Conservation (phyloP, 1,140 invertebrate genomes). For the Apis laboriosa region DNA sequence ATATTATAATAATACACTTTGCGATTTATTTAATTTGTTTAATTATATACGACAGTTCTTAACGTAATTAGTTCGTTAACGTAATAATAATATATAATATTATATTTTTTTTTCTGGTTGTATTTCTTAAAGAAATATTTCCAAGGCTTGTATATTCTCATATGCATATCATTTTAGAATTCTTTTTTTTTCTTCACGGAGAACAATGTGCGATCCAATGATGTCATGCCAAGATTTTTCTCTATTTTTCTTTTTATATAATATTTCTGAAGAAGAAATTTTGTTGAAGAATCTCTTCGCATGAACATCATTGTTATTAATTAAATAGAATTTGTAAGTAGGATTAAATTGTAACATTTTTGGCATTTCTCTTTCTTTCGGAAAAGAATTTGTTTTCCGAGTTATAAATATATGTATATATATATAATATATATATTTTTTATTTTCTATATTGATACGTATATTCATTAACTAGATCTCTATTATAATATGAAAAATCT, state of each 20-base stretch:
- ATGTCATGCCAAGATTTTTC: constrained; percentile 8
- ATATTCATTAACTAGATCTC: constrained; percentile 27
- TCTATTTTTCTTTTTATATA: not conserved
- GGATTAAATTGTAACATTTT: constrained; percentile 34
- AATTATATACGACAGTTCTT: constrained; percentile 4
- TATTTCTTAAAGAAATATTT: constrained; percentile 11
- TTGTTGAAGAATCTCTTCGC: constrained; percentile 14
- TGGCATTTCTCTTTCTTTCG: constrained; percentile 12
- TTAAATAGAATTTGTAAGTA: constrained; percentile 40
- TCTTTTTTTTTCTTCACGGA: constrained; percentile 18
- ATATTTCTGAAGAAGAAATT: not conserved
- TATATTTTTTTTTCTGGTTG: constrained; percentile 3
- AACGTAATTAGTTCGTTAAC: constrained; percentile 31
- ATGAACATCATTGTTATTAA: constrained; percentile 18
- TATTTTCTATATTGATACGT: constrained; percentile 15
- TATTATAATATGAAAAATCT: constrained; percentile 45
- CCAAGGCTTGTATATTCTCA: constrained; percentile 9
- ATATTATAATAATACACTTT: constrained; percentile 7
- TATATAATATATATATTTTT: not conserved
- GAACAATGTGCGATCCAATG: constrained; percentile 34
- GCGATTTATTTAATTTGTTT: not conserved
- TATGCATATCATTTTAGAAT: constrained; percentile 26
- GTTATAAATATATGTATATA: constrained; percentile 26
- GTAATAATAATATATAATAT: constrained; percentile 7
- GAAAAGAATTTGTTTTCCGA: constrained; percentile 12